phyloP scores from a whole-genome alignment of 2,888 invertebrate genomes.

The Miltochrista miniata region DNA sequence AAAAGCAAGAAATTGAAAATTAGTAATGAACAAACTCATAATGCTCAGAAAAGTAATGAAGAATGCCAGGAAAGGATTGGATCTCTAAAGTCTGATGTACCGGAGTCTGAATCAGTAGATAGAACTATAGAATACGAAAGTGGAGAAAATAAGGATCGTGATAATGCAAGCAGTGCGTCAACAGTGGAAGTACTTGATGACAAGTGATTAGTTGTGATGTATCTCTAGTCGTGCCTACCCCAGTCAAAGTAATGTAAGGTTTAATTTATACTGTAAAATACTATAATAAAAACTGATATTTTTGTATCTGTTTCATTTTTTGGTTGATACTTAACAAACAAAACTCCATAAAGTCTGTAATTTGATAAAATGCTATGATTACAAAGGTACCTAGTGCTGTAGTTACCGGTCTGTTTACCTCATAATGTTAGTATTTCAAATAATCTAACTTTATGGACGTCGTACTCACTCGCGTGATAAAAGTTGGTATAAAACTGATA shows the following conservation, averaged over 20 bases:
- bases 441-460: neutral
- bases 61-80: constrained; percentile 63
- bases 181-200: constrained; percentile 77
- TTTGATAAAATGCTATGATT: no score
- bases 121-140: constrained; percentile 38
- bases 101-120: constrained; percentile 40
- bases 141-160: constrained; percentile 56
- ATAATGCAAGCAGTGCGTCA: constrained; percentile 76
- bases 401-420: neutral
- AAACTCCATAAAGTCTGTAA: no score
- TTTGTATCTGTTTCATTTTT: constrained; percentile 5
- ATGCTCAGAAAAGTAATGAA: constrained; percentile 45
- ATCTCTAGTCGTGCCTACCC: constrained; percentile 9
- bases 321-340: neutral
- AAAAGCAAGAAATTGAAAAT: constrained; percentile 77
- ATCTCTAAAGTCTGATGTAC: constrained; percentile 61
- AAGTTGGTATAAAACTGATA: constrained; percentile 2
- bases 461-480: neutral
- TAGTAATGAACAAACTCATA: constrained; percentile 53
- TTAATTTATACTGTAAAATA: constrained; percentile 19
- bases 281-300: constrained; percentile 1
- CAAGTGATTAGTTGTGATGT: constrained; percentile 51
- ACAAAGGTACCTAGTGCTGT: no score
- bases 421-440: neutral
- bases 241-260: constrained; percentile 15